Percentiles rank a stretch among this genome's conserved stretches.
These are phyloP conservation scores for Heliothis virescens DNA, from an alignment of 1,140 invertebrate genomes.

Conservation along the genomic window DNA sequence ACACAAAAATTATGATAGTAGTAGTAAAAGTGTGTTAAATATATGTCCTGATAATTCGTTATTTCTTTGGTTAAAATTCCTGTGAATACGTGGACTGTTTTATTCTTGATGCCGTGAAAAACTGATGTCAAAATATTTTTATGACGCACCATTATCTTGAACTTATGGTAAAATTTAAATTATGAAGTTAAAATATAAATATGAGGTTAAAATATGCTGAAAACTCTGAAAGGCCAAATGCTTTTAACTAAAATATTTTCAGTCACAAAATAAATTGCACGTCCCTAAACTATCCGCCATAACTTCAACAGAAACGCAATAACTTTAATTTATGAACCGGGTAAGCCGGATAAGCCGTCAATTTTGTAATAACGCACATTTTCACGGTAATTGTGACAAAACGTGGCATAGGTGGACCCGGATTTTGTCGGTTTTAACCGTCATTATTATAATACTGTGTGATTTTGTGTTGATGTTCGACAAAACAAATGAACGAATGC, in stretches of 20 bases:
- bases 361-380: conserved; percentile 43
- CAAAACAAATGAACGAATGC: conserved; percentile 49
- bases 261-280: conserved; percentile 3
- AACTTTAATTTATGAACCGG: conserved; percentile 24
- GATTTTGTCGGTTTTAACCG: conserved; percentile 43
- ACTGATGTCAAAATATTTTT: too few species aligned
- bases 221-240: background rate
- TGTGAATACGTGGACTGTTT: too few species aligned
- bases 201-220: too few species aligned
- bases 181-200: too few species aligned
- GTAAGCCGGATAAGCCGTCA: conserved; percentile 36
- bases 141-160: too few species aligned
- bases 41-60: too few species aligned
- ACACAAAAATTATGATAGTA: too few species aligned
- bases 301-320: conserved; percentile 24
- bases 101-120: too few species aligned
- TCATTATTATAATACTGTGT: conserved; percentile 47
- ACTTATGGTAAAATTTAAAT: too few species aligned
- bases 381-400: conserved; percentile 40
- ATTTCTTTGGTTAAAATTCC: too few species aligned
- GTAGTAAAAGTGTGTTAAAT: too few species aligned
- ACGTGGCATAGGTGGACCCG: conserved; percentile 21
- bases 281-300: conserved; percentile 23
- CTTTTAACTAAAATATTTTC: conserved; percentile 7
- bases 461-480: conserved; percentile 40